phyloP scores from a whole-genome alignment of 2,113 vertebrate genomes.

The Chaetorhynchus papuensis region DNA sequence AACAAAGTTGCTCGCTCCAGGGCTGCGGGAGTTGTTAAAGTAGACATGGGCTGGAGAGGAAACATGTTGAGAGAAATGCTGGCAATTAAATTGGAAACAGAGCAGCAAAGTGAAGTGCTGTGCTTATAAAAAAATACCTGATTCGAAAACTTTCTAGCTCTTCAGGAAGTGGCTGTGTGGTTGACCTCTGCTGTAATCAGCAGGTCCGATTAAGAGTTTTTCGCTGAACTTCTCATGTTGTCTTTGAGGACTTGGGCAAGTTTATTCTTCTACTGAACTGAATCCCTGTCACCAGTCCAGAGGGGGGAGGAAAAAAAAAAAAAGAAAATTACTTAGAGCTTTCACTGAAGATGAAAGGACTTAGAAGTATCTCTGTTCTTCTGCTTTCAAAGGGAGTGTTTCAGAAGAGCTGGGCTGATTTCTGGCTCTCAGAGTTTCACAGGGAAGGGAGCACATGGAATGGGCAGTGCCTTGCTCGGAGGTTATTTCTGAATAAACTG shows the following conservation, averaged over 20 bases:
- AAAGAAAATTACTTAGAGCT: not conserved
- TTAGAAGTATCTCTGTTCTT: not conserved
- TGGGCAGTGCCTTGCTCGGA: not conserved
- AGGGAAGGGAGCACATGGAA: not conserved
- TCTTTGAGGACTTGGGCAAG: not conserved
- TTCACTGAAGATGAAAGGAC: not conserved
- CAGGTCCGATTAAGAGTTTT: not conserved
- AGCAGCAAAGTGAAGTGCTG: not conserved
- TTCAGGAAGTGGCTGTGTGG: not conserved
- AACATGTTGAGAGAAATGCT: not conserved
- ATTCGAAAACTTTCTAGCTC: not conserved
- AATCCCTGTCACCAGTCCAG: not conserved
- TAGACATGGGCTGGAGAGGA: not conserved
- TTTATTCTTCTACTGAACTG: not conserved
- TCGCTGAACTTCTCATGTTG: not conserved
- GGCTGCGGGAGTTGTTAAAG: not conserved
- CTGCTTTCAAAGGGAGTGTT: not conserved
- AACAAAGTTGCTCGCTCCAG: not conserved
- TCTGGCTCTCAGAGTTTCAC: not conserved
- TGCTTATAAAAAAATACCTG: not conserved
- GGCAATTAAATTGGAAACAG: not conserved
- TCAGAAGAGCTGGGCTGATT: not conserved
- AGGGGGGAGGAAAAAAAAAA: fast-evolving
- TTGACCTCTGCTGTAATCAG: not conserved
- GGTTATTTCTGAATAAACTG: not conserved